Conservation (phyloP, 2,113 vertebrate species). For the Gobius niger region DNA sequence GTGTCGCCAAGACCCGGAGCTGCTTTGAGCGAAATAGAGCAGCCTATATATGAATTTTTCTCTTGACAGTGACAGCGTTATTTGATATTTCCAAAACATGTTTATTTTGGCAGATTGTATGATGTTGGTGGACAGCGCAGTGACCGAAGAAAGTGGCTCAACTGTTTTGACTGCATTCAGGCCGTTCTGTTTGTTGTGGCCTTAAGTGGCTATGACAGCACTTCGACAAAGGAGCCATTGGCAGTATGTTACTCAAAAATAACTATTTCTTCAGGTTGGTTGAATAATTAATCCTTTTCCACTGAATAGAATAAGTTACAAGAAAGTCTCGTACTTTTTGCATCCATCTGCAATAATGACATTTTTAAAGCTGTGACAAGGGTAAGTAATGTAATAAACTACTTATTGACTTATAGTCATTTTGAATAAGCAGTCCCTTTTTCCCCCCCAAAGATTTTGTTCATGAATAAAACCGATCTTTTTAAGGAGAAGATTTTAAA, state of each 20-base stretch:
- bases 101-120: constrained; percentile 61
- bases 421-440: neutral
- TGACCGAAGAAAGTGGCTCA: constrained; percentile 73
- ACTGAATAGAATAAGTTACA: constrained; percentile 63
- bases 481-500: constrained; percentile 73
- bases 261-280: neutral
- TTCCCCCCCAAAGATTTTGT: constrained; percentile 63
- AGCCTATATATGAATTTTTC: neutral
- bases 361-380: constrained; percentile 63
- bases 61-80: neutral
- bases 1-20: constrained; percentile 62
- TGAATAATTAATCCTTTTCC: neutral
- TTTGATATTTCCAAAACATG: neutral
- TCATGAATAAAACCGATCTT: constrained; percentile 79
- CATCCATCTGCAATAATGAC: constrained; percentile 61
- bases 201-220: constrained; percentile 73
- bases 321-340: constrained; percentile 74
- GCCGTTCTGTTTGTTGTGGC: constrained; percentile 73
- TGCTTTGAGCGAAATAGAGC: constrained; percentile 9
- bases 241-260: constrained; percentile 42
- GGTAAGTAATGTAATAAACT: constrained; percentile 51
- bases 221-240: constrained; percentile 39
- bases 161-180: constrained; percentile 73
- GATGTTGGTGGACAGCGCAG: constrained; percentile 74
- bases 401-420: neutral